A percentile compares a stretch with the other conserved stretches of the same genome.
These are phyloP conservation scores for Nymphalis c-album DNA, from an alignment of 2,888 invertebrate species.

Conservation along the genomic window DNA sequence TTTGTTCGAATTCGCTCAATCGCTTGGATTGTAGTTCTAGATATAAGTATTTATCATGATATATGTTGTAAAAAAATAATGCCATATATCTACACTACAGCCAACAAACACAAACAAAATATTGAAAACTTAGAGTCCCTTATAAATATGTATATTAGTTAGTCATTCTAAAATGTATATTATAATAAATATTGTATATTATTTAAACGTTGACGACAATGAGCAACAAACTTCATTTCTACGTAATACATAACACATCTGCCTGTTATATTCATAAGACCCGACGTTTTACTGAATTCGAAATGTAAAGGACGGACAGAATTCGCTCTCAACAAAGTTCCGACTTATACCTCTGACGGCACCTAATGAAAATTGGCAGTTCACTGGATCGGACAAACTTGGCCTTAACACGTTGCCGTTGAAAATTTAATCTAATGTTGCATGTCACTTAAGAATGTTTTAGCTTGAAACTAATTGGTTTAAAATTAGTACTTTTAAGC, in stretches of 20 bases:
- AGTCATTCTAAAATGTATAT: too few species aligned
- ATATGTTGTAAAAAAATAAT: too few species aligned
- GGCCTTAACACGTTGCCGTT: slow-evolving; percentile 36
- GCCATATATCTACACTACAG: too few species aligned
- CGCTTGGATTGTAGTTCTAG: too few species aligned
- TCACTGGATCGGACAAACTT: slow-evolving; percentile 66
- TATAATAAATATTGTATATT: slow-evolving; percentile 8
- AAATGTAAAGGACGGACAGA: slow-evolving; percentile 62
- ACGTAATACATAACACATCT: slow-evolving; percentile 48
- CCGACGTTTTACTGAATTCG: slow-evolving; percentile 58
- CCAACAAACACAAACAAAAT: too few species aligned
- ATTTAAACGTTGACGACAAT: slow-evolving; percentile 39
- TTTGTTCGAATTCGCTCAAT: too few species aligned
- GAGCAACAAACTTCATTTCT: slow-evolving; percentile 47
- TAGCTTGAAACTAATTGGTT: slow-evolving; percentile 17
- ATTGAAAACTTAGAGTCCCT: too few species aligned
- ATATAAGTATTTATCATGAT: too few species aligned
- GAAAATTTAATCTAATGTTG: slow-evolving; percentile 29
- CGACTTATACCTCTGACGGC: slow-evolving; percentile 59
- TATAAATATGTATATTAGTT: too few species aligned
- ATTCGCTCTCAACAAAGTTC: slow-evolving; percentile 58
- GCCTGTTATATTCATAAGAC: slow-evolving; percentile 55
- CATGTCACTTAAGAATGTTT: slow-evolving; percentile 9
- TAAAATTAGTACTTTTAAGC: slow-evolving; percentile 28
- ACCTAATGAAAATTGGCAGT: slow-evolving; percentile 77